Evolutionary conservation across 2,797 vertebrate genomes (phyloP).

Genomic region (Loriculus beryllinus): DNA sequence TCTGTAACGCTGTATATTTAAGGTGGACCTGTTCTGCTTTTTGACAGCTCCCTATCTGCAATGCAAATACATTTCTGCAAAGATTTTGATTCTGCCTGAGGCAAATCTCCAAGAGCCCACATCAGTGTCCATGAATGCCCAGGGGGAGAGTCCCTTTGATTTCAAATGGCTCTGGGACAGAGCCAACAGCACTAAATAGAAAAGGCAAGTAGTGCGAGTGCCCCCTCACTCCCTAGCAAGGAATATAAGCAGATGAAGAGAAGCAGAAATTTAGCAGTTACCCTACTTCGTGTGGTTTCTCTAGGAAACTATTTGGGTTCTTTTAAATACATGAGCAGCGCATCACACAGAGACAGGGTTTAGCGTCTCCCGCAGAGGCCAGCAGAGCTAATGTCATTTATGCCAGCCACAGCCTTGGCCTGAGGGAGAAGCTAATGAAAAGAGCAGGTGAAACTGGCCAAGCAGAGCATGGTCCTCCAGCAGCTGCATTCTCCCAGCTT

Average conservation of each 20-base stretch:
- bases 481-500: rapidly evolving
- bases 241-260: not conserved
- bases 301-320: not conserved
- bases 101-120: not conserved
- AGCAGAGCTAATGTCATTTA: not conserved
- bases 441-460: not conserved
- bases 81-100: not conserved
- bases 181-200: not conserved
- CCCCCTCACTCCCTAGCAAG: not conserved
- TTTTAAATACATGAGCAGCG: not conserved
- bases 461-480: not conserved
- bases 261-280: not conserved
- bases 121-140: not conserved
- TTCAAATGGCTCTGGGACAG: not conserved
- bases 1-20: not conserved
- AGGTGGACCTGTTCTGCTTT: not conserved
- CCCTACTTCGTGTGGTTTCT: not conserved
- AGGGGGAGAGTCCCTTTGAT: not conserved
- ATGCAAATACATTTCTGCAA: not conserved
- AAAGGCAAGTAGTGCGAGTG: not conserved
- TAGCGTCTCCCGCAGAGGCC: not conserved
- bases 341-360: not conserved
- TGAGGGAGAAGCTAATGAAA: not conserved
- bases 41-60: not conserved
- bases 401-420: not conserved